These are phyloP conservation scores for Geococcyx californianus DNA, from an alignment of 2,113 vertebrate species.

Conservation along the genomic window DNA sequence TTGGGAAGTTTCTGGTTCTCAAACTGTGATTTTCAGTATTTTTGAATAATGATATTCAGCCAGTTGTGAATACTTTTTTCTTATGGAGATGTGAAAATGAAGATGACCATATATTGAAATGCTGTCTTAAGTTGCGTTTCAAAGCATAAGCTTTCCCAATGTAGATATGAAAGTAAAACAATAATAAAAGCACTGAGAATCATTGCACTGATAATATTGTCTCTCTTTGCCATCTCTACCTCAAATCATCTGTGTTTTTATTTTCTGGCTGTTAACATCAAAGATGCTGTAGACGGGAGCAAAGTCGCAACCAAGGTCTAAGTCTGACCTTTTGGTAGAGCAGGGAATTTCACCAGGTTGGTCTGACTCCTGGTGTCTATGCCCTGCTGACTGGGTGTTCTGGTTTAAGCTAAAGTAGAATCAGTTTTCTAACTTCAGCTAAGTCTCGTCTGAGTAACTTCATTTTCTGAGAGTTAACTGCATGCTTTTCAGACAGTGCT, in stretches of 20 bases:
- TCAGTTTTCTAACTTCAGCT: no score
- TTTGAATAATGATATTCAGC: background rate
- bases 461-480: no score
- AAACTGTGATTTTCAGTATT: background rate
- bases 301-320: background rate
- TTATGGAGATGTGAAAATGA: fast-evolving
- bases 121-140: background rate
- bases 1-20: background rate
- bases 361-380: background rate
- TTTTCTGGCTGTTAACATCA: background rate
- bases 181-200: background rate
- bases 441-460: no score
- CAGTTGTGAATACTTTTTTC: background rate
- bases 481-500: no score
- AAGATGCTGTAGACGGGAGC: background rate
- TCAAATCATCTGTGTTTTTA: background rate
- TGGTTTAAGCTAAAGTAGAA: no score
- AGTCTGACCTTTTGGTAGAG: background rate
- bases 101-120: background rate
- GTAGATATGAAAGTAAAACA: background rate
- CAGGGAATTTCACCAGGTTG: background rate
- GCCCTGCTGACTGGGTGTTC: no score
- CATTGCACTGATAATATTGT: background rate
- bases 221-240: background rate
- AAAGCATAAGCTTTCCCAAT: background rate